Base-by-base conservation (phyloP, 2,797 vertebrate species). In the Falco cherrug region DNA sequence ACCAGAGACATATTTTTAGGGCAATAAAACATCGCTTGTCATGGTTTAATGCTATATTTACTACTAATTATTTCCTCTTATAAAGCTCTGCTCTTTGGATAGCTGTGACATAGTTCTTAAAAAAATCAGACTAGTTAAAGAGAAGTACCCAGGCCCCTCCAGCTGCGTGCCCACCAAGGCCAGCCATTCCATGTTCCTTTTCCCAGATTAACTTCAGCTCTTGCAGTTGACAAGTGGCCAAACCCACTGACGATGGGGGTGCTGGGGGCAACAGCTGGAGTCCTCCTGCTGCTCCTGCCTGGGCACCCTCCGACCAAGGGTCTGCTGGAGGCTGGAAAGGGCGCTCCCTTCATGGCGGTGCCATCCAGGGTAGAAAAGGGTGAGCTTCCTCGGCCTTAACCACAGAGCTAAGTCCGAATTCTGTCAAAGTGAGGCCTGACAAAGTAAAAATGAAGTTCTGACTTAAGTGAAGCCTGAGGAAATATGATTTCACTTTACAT, bases 1-100 rank as follows among this genome's bases (percentile, higher is more conserved):
- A 81, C 80, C 81, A 95, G 82, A 95, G 89, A 91, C 84, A 61
- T 35, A 77, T 69, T 95, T 94, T 69, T 31, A 69, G 93, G 84
- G 77, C 93, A 96, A 96, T 95, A 95, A 96, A 97, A 88, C 74
- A 95, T 93, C 57, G 48, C 92, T 87, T 92, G 87, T 92, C 93
- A 95, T 68, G 26, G 89, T 48, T 95, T 95, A 94, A 91, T 75
- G 57, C 79, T 79, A 76, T 63, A 93, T 96, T 97, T 96, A 94
- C 90, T 86, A 78, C 90, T 91, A 97, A 96, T 88, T 93, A 97
- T 93, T 96, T 96, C 90, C 89, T 96, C 80, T 84, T 92, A 87
- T 84, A 96, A 87, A 94, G 83, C 59, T 45, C 48, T 79, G 77
- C 59, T 96, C 89, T 95, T 96, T 92, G 93, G 54, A 93, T 88